These are phyloP conservation scores for Phyllopteryx taeniolatus DNA, from an alignment of 2,113 vertebrate species.

Conservation along the genomic window DNA sequence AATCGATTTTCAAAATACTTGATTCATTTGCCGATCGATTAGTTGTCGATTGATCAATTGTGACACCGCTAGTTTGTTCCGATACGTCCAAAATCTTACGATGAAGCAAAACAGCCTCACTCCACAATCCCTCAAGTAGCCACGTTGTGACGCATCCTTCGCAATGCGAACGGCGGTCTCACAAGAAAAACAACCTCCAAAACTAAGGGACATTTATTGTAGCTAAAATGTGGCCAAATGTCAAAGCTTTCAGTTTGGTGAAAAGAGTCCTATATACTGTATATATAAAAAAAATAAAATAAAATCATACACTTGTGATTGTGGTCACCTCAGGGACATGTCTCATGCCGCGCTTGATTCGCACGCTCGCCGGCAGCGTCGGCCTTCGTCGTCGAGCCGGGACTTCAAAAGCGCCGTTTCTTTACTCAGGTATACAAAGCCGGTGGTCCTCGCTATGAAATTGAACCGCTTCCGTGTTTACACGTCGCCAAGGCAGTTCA, in stretches of 20 bases:
- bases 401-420: constrained; percentile 60
- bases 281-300: neutral
- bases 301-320: constrained; percentile 7
- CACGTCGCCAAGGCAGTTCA: constrained; percentile 46
- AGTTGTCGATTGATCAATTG: too few species aligned
- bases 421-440: constrained; percentile 54
- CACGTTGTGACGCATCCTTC: too few species aligned
- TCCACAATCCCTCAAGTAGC: neutral
- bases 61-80: too few species aligned
- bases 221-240: neutral
- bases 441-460: constrained; percentile 38
- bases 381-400: constrained; percentile 61
- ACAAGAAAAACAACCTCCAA: neutral
- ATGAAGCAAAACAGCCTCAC: neutral
- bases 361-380: constrained; percentile 41
- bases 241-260: neutral
- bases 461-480: constrained; percentile 21
- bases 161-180: too few species aligned
- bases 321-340: constrained; percentile 27
- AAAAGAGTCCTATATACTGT: constrained; percentile 23
- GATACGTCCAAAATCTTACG: too few species aligned
- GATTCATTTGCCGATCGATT: too few species aligned
- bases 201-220: neutral
- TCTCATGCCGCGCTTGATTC: constrained; percentile 28
- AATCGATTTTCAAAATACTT: too few species aligned